A percentile compares a stretch with the other conserved stretches of the same genome.
Conservation (phyloP, 2,113 vertebrate genomes). For the Cyanistes caeruleus region DNA sequence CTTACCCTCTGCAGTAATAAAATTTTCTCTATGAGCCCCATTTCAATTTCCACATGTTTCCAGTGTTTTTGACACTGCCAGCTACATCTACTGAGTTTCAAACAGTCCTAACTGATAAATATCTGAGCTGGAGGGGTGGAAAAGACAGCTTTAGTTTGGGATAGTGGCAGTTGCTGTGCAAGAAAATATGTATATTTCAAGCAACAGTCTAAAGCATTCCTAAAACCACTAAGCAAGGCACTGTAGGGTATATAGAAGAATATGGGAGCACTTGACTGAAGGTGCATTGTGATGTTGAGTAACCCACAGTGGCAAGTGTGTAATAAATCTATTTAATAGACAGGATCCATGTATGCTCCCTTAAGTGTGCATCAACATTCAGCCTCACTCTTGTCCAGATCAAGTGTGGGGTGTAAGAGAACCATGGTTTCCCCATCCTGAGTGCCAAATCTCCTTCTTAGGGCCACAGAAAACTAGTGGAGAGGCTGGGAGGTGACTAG, state of each 20-base stretch:
- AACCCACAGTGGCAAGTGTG: not conserved
- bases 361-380: not conserved
- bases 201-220: not conserved
- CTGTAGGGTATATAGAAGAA: not conserved
- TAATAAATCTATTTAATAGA: not conserved
- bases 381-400: fast-evolving
- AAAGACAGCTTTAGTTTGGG: not conserved
- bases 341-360: not conserved
- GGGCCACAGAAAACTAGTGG: not conserved
- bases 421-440: fast-evolving
- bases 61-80: not conserved
- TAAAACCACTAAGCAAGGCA: not conserved
- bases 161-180: not conserved
- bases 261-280: not conserved
- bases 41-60: not conserved
- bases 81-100: not conserved
- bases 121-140: not conserved
- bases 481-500: not conserved
- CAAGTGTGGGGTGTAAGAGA: not conserved
- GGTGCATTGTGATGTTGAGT: not conserved
- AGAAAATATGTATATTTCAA: not conserved
- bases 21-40: not conserved
- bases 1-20: not conserved
- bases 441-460: not conserved
- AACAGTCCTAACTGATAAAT: not conserved